A percentile compares a stretch with the other conserved stretches of the same genome.
Evolutionary conservation across 2,797 vertebrate species (phyloP).

Genomic region (Clarias platycephalus): DNA sequence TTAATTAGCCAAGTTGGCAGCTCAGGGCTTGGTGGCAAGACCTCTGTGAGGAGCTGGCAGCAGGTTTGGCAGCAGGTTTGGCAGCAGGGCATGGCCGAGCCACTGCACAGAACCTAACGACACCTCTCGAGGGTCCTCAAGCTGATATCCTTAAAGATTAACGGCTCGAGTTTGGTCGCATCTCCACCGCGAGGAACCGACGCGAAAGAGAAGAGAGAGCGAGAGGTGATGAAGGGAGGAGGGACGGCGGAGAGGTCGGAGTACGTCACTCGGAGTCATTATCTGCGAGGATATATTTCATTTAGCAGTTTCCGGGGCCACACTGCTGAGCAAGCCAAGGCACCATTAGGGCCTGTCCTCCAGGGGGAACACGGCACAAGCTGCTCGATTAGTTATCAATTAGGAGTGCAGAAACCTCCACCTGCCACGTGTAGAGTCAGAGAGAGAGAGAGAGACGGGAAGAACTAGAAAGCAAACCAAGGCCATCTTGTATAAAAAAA

Average conservation of each 20-base stretch:
- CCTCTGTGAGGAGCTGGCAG: conserved; percentile 47
- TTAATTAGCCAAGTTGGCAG: conserved; percentile 63
- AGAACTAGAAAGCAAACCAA: not conserved
- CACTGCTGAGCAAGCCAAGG: conserved; percentile 70
- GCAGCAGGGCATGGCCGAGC: conserved; percentile 49
- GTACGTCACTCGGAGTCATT: conserved; percentile 68
- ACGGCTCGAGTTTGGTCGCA: conserved; percentile 68
- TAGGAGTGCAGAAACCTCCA: conserved; percentile 78
- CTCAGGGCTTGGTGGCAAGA: conserved; percentile 60
- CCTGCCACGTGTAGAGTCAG: conserved; percentile 59
- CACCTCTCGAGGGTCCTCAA: conserved; percentile 74
- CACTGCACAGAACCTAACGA: conserved; percentile 55
- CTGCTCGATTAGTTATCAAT: conserved; percentile 83
- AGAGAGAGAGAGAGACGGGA: conserved; percentile 9
- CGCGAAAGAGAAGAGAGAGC: not conserved
- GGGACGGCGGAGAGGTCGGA: conserved; percentile 48
- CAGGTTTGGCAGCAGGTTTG: conserved; percentile 41
- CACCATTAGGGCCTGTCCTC: conserved; percentile 67
- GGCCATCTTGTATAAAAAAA: not conserved
- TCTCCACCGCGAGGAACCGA: conserved; percentile 49
- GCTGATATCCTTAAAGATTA: conserved; percentile 80
- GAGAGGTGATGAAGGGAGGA: conserved; percentile 35
- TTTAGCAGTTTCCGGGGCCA: conserved; percentile 67
- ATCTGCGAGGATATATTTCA: conserved; percentile 70
- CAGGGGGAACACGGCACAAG: conserved; percentile 74